Conservation (phyloP, 2,797 vertebrate species). For the Lagocephalus sceleratus region DNA sequence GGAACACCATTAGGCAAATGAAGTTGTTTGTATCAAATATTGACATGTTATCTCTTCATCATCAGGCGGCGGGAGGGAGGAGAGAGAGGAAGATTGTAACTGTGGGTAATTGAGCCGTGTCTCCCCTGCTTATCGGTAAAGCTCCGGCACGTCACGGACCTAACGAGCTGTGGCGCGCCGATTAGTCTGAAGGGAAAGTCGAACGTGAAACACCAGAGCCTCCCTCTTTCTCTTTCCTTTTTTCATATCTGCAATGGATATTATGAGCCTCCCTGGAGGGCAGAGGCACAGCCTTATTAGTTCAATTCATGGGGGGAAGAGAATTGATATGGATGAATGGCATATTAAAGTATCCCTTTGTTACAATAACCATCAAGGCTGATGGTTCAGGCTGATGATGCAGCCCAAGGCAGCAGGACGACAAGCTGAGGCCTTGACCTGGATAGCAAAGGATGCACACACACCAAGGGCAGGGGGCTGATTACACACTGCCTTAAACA, state of each 20-base stretch:
- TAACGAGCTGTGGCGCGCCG: conserved; percentile 77
- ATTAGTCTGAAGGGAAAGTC: conserved; percentile 78
- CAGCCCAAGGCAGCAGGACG: conserved; percentile 65
- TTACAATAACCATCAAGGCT: conserved; percentile 75
- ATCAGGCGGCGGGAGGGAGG: conserved; percentile 56
- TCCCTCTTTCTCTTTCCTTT: conserved; percentile 53
- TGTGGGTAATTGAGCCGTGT: conserved; percentile 78
- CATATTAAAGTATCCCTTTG: conserved; percentile 73
- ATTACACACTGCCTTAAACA: conserved; percentile 70
- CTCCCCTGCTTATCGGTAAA: conserved; percentile 77
- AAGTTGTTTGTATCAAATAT: conserved; percentile 79
- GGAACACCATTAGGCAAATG: conserved; percentile 74
- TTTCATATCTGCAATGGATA: conserved; percentile 73
- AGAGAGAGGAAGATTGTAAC: conserved; percentile 72
- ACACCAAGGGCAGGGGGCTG: conserved; percentile 60
- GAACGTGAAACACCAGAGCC: conserved; percentile 73
- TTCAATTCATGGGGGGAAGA: conserved; percentile 72
- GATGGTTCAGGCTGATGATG: conserved; percentile 71
- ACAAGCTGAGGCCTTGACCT: conserved; percentile 68
- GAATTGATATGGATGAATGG: conserved; percentile 73
- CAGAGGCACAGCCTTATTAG: conserved; percentile 77
- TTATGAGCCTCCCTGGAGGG: conserved; percentile 75
- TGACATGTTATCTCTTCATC: conserved; percentile 77
- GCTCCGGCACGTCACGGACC: conserved; percentile 73
- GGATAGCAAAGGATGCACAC: conserved; percentile 55